Percentiles rank a stretch among this genome's conserved stretches.
Conservation (phyloP, 2,113 vertebrate genomes). For the Lontra canadensis region DNA sequence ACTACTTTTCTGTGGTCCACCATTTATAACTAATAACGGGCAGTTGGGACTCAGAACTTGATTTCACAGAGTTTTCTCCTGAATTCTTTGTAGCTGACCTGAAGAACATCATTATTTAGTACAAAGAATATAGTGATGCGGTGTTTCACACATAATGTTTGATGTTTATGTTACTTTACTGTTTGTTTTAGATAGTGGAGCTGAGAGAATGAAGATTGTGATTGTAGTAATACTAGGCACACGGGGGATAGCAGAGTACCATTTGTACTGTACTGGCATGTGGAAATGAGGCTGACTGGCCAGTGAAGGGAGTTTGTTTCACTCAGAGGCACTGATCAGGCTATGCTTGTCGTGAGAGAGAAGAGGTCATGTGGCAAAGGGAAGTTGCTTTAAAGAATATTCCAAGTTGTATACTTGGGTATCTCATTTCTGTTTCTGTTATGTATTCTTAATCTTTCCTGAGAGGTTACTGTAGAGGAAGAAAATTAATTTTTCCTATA, state of each 20-base stretch:
- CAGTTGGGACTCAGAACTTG: not conserved
- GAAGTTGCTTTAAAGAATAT: not conserved
- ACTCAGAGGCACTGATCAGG: not conserved
- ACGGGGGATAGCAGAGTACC: not conserved
- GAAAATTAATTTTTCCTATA: not conserved
- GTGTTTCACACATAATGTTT: not conserved
- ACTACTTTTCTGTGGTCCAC: not conserved
- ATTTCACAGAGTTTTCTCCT: not conserved
- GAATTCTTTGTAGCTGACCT: not conserved
- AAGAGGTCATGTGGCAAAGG: not conserved
- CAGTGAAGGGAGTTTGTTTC: not conserved
- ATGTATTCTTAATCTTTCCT: not conserved
- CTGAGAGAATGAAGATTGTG: not conserved
- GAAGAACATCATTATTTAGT: not conserved
- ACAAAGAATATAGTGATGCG: not conserved
- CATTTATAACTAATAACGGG: not conserved
- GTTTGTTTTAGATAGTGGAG: not conserved
- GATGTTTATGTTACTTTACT: not conserved
- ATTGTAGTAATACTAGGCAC: not conserved
- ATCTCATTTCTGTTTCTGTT: not conserved
- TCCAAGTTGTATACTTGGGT: not conserved
- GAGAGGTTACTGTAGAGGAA: not conserved
- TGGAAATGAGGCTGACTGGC: accelerated
- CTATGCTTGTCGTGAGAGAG: not conserved
- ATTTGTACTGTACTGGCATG: not conserved